These are phyloP conservation scores for Guaruba guarouba DNA, from an alignment of 2,113 vertebrate species.

Conservation along the genomic window DNA sequence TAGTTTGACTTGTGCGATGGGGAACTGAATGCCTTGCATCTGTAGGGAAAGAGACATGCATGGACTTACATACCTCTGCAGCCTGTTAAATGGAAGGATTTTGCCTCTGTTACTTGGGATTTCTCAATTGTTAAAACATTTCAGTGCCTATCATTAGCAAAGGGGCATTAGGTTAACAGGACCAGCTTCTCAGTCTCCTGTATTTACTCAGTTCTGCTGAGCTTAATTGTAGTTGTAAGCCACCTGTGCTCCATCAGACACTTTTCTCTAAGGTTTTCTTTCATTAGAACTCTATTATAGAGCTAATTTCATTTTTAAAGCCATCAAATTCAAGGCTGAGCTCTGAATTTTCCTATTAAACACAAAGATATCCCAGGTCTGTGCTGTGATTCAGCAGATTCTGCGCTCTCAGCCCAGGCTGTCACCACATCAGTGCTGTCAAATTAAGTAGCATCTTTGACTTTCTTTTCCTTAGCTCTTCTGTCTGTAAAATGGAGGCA, in stretches of 20 bases:
- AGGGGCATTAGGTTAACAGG: background rate
- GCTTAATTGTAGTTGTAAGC: conserved; percentile 26
- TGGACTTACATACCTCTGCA: background rate
- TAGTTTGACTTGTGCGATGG: background rate
- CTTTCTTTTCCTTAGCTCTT: background rate
- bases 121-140: conserved; percentile 13
- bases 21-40: background rate
- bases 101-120: conserved; percentile 8
- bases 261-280: conserved; percentile 16
- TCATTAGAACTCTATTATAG: conserved; percentile 4
- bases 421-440: conserved; percentile 2
- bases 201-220: conserved; percentile 26
- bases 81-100: background rate
- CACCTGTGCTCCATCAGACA: background rate
- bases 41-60: background rate
- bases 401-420: conserved; percentile 11
- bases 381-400: conserved; percentile 54
- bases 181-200: background rate
- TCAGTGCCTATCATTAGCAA: background rate
- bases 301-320: background rate
- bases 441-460: conserved; percentile 38
- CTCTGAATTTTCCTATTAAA: background rate
- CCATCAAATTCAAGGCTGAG: background rate
- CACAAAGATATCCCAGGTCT: background rate
- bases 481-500: conserved; percentile 4